A percentile compares a stretch with the other conserved stretches of the same genome.
Evolutionary conservation across 2,888 invertebrate species (phyloP).

Genomic region (Apamea crenata): DNA sequence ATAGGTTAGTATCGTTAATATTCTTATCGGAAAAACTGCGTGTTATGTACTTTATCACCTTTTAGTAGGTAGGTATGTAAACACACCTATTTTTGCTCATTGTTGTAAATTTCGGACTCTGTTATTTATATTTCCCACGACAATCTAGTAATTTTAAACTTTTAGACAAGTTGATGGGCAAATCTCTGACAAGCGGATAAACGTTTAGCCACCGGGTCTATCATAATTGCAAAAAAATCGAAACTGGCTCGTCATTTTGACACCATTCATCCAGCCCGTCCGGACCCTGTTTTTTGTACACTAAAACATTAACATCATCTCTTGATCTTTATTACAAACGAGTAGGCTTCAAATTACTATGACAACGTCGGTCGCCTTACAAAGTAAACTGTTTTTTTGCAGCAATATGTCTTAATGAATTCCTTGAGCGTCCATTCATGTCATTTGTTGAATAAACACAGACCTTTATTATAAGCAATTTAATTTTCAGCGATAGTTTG

Average conservation of each 20-base stretch:
- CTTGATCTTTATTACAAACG: conserved; percentile 52
- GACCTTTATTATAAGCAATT: conserved; percentile 83
- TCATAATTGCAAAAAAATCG: conserved; percentile 83
- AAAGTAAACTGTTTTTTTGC: conserved; percentile 75
- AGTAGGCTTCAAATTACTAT: conserved; percentile 64
- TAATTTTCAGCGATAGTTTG: conserved; percentile 72
- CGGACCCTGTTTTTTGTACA: conserved; percentile 75
- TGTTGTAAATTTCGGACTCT: conserved; percentile 24
- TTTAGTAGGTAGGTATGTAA: conserved; percentile 2
- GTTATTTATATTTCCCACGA: conserved; percentile 34
- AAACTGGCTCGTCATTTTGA: conserved; percentile 88
- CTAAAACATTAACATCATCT: conserved; percentile 26
- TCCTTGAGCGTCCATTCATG: conserved; percentile 87
- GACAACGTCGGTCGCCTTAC: conserved; percentile 24
- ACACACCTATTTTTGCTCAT: not conserved
- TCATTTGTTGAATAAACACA: conserved; percentile 87
- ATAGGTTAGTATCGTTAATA: too few relatives aligned
- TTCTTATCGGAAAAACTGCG: not conserved
- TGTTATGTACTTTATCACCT: not conserved
- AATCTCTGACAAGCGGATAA: conserved; percentile 63
- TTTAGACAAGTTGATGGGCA: conserved; percentile 55
- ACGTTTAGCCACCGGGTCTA: conserved; percentile 72
- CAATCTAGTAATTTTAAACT: conserved; percentile 46
- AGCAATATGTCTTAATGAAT: conserved; percentile 87
- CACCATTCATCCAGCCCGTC: conserved; percentile 87